phyloP scores from a whole-genome alignment of 2,888 invertebrate species.

The Pandemis heparana region DNA sequence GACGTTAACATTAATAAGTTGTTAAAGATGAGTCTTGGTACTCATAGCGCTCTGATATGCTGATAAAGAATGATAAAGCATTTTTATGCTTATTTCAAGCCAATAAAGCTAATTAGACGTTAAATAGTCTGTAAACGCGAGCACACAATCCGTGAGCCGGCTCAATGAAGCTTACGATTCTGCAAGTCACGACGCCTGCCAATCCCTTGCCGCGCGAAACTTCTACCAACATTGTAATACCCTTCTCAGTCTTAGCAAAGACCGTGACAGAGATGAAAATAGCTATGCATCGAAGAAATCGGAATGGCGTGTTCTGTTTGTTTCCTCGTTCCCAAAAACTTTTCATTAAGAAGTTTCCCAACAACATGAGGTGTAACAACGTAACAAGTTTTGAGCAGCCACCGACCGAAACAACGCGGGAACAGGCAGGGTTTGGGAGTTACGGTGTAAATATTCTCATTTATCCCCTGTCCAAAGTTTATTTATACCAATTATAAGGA shows the following conservation, averaged over 20 bases:
- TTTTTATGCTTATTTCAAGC: conserved; percentile 20
- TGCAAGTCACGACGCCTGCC: conserved; percentile 33
- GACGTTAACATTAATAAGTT: no score
- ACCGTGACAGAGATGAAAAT: conserved; percentile 18
- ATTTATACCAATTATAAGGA: conserved; percentile 39
- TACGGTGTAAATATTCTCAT: conserved; percentile 38
- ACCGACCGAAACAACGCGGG: conserved; percentile 35
- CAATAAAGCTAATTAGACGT: conserved; percentile 41
- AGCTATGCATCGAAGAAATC: conserved; percentile 16
- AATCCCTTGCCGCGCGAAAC: conserved; percentile 4
- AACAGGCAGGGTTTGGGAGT: conserved; percentile 13
- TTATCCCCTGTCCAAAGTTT: conserved; percentile 22
- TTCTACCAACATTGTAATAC: conserved; percentile 3
- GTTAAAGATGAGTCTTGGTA: not conserved
- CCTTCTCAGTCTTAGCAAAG: conserved; percentile 7
- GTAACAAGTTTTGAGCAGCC: conserved; percentile 39
- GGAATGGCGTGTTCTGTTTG: conserved; percentile 29
- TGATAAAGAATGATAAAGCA: conserved; percentile 22
- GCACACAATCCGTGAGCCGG: conserved; percentile 27
- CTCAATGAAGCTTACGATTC: conserved; percentile 33
- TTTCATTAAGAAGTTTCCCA: conserved; percentile 43
- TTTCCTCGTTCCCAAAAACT: conserved; percentile 34
- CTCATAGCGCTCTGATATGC: not conserved
- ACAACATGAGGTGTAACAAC: conserved; percentile 41
- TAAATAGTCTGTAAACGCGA: conserved; percentile 39